Evolutionary conservation across 2,888 invertebrate genomes (phyloP), one percentile per base, ranked within the genome.

Genomic region (Lasioglossum marginatum): DNA sequence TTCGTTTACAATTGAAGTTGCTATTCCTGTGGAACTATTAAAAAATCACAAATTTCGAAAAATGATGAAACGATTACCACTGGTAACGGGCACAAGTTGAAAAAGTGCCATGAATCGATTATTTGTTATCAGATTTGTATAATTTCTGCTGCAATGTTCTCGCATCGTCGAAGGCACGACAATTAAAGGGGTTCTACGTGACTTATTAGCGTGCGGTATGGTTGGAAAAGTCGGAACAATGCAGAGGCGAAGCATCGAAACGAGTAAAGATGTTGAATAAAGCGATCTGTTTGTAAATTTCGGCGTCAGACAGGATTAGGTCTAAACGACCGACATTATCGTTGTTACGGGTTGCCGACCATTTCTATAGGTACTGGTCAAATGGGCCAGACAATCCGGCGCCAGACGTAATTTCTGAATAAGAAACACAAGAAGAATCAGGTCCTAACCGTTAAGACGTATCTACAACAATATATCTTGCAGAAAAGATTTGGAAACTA

Each of bases 351-450:
- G 8, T 52, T 1, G 52, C 3, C 8, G 52, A 23, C 8, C 8
- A 52, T 3, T 52, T 52, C 52, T 52, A 52, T 52, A 52, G 52
- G 23, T 4, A 10, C 52, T n/a, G 4, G 27, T 27, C 27, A 60
- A 5, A 34, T 70, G 12, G 14, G 10, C 6, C 70, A 78, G 82
- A 79, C 77, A 78, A 66, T 60, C 70, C 34, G 84, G 34, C 79
- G 74, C 82, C 80, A 43, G 31, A n/a, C 76, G 27, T 2, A 52
- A 23, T 52, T 10, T 52, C 2, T 52, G 23, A 10, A 52, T 52
- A n/a, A 52, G 52, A 52, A 10, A 52, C 1, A 1, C 3, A 52
- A 1, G 10, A 23, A 52, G 43, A 34, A 43, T 19, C 75, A 14
- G 60, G 14, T 2, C 8, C 23, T 0, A 4, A 3, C 52, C 23